Base-by-base conservation (phyloP, 53 echinoderm and acorn worm species). In the Mesocentrotus franciscanus region DNA sequence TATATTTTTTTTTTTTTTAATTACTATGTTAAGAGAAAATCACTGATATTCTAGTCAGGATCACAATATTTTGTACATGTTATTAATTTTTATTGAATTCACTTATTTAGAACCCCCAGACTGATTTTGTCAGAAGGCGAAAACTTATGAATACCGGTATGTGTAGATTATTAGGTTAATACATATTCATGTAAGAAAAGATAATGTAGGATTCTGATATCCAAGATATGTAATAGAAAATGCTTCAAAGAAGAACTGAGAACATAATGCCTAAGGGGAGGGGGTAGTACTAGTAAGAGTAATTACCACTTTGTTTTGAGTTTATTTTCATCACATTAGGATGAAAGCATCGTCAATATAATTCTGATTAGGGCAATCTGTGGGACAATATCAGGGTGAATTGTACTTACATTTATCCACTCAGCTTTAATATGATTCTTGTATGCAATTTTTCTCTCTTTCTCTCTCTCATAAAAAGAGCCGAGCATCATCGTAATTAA, bases 331-430 rank as follows among this genome's bases (percentile, higher is more conserved):
- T 39, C 81, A 81, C 81, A 81, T 81, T 81, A 42, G 39, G 81
- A 81, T 81, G 81, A 81, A 20, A 81, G 81, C 81, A 18, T 42
- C 12, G 17, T 18, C 81, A 36, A 81, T 81, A 42, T 81, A 81
- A 81, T 81, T 81, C 20, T 81, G 81, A 81, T 81, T 39, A 81
- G 42, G 42, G 42, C 33, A 81, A 81, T 81, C 81, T 39, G 8
- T 14, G 1, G 39, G 8, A 42, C 81, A 81, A 36, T 42, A 58
- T 27, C 8, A 4, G 27, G 34, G 87, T 26, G 87, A 58, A 87
- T n/a, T 58, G 87, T 58, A 87, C 87, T 87, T 87, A 59, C 58
- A 87, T 87, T 58, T 58, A 87, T 87, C 87, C 29, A 58, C 58
- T 79, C 79, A 79, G 42, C 79, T 36, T 81, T 64, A 64, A 64